Evolutionary conservation across 1,140 invertebrate species (phyloP).

Genomic region (Zaprionus tsacasi): DNA sequence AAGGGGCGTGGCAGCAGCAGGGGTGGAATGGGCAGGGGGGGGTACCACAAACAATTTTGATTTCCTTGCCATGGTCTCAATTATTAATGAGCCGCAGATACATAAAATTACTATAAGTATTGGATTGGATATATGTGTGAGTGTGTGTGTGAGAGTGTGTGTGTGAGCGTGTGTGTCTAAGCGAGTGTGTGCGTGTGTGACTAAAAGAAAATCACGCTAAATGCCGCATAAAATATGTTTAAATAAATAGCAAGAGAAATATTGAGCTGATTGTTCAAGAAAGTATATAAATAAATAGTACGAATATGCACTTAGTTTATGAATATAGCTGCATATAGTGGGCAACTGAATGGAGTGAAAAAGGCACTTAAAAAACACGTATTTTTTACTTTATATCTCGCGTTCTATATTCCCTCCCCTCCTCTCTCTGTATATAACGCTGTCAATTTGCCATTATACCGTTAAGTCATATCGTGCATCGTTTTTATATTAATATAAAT

Average conservation of each 20-base stretch:
- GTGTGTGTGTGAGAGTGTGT: slow-evolving; percentile 1
- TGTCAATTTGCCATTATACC: background rate
- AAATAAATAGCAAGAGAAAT: background rate
- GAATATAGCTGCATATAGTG: too few relatives aligned
- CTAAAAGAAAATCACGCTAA: background rate
- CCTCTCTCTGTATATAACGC: background rate
- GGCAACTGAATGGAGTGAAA: too few relatives aligned
- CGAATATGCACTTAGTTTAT: too few relatives aligned
- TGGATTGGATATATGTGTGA: slow-evolving; percentile 12
- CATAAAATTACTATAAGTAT: slow-evolving; percentile 41
- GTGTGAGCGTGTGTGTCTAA: background rate
- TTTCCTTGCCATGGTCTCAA: slow-evolving; percentile 48
- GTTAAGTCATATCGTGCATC: background rate
- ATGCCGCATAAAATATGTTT: background rate
- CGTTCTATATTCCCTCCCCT: too few relatives aligned
- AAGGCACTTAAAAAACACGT: too few relatives aligned
- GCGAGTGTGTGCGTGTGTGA: background rate
- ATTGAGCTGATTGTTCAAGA: background rate
- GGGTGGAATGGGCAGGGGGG: too few relatives aligned
- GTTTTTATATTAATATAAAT: background rate
- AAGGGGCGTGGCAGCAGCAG: background rate
- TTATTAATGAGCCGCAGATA: slow-evolving; percentile 58
- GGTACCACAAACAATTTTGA: slow-evolving; percentile 50
- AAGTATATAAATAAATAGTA: too few relatives aligned
- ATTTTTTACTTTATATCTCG: too few relatives aligned